These are phyloP conservation scores for Chironomus tentans DNA, from an alignment of 2,888 invertebrate genomes.

Conservation along the genomic window DNA sequence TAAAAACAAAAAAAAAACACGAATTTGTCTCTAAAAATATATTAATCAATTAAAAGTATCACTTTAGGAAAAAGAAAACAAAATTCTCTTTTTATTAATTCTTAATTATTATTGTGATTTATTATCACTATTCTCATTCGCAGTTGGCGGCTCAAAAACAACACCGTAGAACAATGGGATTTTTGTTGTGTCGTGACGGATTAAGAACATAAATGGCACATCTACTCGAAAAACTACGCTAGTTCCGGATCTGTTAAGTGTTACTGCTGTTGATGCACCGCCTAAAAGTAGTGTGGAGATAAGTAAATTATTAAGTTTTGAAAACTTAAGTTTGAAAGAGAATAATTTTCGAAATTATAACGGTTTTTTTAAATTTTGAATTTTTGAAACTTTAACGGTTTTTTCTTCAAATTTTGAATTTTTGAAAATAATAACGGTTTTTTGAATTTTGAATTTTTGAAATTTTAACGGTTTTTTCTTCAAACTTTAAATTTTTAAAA, in stretches of 20 bases:
- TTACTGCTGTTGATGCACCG: slow-evolving; percentile 50
- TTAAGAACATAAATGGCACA: slow-evolving; percentile 58
- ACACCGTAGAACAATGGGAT: slow-evolving; percentile 58
- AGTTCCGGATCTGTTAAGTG: slow-evolving; percentile 47
- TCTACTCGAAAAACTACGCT: slow-evolving; percentile 47
- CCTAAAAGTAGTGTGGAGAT: slow-evolving; percentile 37
- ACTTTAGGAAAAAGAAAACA: background rate
- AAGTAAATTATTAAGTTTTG: background rate
- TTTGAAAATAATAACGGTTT: too few relatives aligned
- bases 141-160: slow-evolving; percentile 48
- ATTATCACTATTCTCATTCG: background rate
- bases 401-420: too few relatives aligned
- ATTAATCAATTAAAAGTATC: background rate
- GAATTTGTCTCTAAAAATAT: background rate
- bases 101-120: background rate
- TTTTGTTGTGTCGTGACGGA: slow-evolving; percentile 53
- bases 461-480: too few relatives aligned
- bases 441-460: too few relatives aligned
- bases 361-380: too few relatives aligned
- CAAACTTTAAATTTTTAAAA: too few relatives aligned
- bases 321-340: too few relatives aligned
- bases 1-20: background rate
- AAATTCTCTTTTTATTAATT: background rate
- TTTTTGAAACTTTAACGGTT: too few relatives aligned
- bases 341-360: too few relatives aligned